Evolutionary conservation across 1,140 invertebrate genomes (phyloP), one percentile per base, ranked within the genome.

Genomic region (Aethina tumida): DNA sequence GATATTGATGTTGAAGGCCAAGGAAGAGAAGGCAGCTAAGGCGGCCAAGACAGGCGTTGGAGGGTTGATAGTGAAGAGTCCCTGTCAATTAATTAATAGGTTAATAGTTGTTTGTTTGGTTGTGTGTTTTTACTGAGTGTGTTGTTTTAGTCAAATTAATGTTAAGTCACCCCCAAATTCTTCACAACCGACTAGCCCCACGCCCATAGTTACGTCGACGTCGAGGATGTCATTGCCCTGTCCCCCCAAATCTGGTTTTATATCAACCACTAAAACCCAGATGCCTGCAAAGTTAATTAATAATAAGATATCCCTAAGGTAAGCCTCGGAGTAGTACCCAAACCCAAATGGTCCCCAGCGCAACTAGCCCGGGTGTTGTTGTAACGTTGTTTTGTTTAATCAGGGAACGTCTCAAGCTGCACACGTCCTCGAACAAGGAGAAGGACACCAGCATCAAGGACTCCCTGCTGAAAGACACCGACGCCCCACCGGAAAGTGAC

Each of bases 1-100:
- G 41, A 67, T 91, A 13, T 65, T 85, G 19, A 63, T 87, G 32
- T 65, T 90, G 5, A 87, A 86, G 60, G 77, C 81, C 7, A 88
- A 84, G 60, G 80, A 81, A 55, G 84, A 86, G 43, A 67, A 66
- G 33, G 75, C 81, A 31, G 44, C 59, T 20, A 53, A 47, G 44
- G 37, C 28, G 29, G 41, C 30, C 16, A 47, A 42, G 39, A 47
- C 39, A 16, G 49, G 31, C 2, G 38, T 40, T 6, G 38, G 38
- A 5, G 44, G 33, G 26, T 28, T 29, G 18, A 43, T n/a, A n/a
- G n/a, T n/a, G n/a, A 4, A 26, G 5, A 14, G 4, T 28, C 16
- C 10, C 4, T 9, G 16, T 16, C 28, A 29, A 14, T 35, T 6
- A 18, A 14, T 4, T 8, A 10, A 12, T 28, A 28, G 5, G 14